phyloP scores from a whole-genome alignment of 1,140 invertebrate genomes.

The Drosophila trapezifrons region DNA sequence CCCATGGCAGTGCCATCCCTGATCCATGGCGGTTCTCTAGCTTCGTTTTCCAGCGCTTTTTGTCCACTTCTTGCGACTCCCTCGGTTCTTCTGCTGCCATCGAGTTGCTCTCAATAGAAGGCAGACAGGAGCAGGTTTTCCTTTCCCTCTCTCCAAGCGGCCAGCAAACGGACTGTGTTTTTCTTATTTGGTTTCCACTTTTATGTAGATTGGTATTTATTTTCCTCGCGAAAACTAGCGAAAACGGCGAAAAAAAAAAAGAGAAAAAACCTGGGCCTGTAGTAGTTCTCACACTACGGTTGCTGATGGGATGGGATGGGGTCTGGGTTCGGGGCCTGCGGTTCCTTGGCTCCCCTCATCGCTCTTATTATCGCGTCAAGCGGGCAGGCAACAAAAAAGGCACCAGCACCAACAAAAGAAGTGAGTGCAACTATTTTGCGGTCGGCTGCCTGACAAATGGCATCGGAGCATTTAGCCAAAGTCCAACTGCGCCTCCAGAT shows the following conservation, averaged over 20 bases:
- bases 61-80: constrained; percentile 36
- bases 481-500: constrained; percentile 53
- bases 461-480: constrained; percentile 77
- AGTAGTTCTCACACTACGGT: constrained; percentile 70
- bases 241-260: constrained; percentile 35
- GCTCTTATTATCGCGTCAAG: constrained; percentile 82
- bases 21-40: constrained; percentile 41
- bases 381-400: constrained; percentile 28
- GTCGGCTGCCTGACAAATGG: constrained; percentile 79
- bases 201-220: constrained; percentile 83
- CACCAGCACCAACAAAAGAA: constrained; percentile 38
- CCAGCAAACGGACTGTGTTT: constrained; percentile 64
- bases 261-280: constrained; percentile 23
- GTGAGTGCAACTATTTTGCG: constrained; percentile 77
- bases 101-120: constrained; percentile 61
- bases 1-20: constrained; percentile 23
- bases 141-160: constrained; percentile 50
- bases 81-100: constrained; percentile 26
- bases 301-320: constrained; percentile 32
- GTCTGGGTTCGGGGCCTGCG: constrained; percentile 33
- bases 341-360: constrained; percentile 74
- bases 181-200: constrained; percentile 80
- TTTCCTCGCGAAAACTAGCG: constrained; percentile 74
- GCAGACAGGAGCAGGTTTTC: constrained; percentile 65
- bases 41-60: constrained; percentile 43